phyloP scores from a whole-genome alignment of 2,113 vertebrate species.

The Parus major region DNA sequence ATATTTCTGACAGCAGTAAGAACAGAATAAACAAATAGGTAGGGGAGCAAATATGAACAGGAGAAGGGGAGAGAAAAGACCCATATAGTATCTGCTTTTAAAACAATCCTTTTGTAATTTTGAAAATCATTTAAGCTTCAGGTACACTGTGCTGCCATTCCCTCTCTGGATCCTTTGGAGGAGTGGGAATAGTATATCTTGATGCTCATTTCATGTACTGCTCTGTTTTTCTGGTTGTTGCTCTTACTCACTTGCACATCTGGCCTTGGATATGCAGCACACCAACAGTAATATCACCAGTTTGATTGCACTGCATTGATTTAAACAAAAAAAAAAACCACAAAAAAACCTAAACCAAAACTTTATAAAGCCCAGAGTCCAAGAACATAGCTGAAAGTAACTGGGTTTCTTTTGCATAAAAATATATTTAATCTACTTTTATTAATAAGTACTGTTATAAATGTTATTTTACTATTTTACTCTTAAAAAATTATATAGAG shows the following conservation, averaged over 20 bases:
- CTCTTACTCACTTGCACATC: not conserved
- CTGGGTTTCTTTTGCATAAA: not conserved
- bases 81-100: not conserved
- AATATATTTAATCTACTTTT: not conserved
- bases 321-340: not conserved
- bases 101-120: not conserved
- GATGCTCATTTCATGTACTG: not conserved
- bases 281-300: not conserved
- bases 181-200: not conserved
- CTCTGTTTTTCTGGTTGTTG: not conserved
- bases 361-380: not conserved
- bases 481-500: not conserved
- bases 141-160: not conserved
- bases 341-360: not conserved
- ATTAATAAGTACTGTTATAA: not conserved
- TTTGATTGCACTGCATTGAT: not conserved
- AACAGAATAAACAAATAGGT: conserved; percentile 35
- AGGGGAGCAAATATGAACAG: not conserved
- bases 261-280: not conserved
- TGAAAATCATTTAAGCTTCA: conserved; percentile 11
- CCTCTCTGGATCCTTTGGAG: not conserved
- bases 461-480: not conserved
- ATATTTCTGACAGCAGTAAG: not conserved
- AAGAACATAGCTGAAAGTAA: not conserved
- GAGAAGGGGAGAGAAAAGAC: not conserved